These are phyloP conservation scores for Scartelaos histophorus DNA, from an alignment of 2,113 vertebrate species.

Conservation along the genomic window DNA sequence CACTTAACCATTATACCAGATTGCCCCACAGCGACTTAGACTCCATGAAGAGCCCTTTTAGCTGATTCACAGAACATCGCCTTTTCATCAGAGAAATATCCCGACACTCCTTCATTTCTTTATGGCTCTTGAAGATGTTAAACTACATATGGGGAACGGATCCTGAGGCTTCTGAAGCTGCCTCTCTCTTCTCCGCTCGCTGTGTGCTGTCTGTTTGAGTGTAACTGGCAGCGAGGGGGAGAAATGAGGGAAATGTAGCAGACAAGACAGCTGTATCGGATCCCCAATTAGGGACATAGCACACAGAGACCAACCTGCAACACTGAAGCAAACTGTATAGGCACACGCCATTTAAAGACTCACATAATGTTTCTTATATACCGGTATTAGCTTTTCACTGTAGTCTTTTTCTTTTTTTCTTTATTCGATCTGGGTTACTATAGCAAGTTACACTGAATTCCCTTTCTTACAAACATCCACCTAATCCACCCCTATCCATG, in stretches of 20 bases:
- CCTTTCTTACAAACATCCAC: not conserved
- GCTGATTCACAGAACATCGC: constrained; percentile 36
- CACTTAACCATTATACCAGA: not conserved
- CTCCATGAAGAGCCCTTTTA: constrained; percentile 30
- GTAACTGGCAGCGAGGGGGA: constrained; percentile 39
- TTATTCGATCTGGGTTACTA: not conserved
- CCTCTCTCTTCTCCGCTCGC: constrained; percentile 25
- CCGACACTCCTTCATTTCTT: constrained; percentile 29
- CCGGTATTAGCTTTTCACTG: not conserved
- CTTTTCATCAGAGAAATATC: constrained; percentile 39
- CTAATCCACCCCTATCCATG: not conserved
- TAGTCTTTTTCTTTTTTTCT: not conserved
- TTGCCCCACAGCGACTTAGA: constrained; percentile 20
- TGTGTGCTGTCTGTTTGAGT: constrained; percentile 52
- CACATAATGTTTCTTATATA: not conserved
- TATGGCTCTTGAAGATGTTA: constrained; percentile 33
- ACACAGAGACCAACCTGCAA: constrained; percentile 52
- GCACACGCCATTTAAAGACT: not conserved
- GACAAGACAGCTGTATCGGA: constrained; percentile 61
- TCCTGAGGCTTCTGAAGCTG: constrained; percentile 39
- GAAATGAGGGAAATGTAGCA: constrained; percentile 38
- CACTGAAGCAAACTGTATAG: not conserved
- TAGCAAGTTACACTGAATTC: not conserved
- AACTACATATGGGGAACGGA: constrained; percentile 39
- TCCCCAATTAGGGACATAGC: constrained; percentile 61